A percentile compares a stretch with the other conserved stretches of the same genome.
These are phyloP conservation scores for Macrosiphum euphorbiae DNA, from an alignment of 2,888 invertebrate genomes.

Conservation along the genomic window DNA sequence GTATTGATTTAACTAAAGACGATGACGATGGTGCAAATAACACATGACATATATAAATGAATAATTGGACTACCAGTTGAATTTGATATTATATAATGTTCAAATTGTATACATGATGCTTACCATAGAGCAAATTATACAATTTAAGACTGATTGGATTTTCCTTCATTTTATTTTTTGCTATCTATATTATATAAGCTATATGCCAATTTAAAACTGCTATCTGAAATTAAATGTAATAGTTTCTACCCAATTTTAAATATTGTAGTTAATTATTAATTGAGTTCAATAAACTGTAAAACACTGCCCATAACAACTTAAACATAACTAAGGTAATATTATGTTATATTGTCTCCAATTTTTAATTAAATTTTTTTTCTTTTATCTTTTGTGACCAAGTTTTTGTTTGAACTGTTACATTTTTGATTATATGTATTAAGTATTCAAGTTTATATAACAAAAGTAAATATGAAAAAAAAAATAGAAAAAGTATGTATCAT, in stretches of 20 bases:
- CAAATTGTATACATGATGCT: background rate
- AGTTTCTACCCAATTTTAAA: background rate
- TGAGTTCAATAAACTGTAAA: background rate
- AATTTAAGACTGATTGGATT: background rate
- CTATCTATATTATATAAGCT: background rate
- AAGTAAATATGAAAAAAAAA: background rate
- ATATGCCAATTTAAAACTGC: background rate
- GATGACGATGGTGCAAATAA: background rate
- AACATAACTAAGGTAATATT: background rate
- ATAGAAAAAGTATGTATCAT: background rate
- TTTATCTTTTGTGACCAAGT: background rate
- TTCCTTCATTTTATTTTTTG: background rate
- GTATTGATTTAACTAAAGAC: slow-evolving; percentile 37
- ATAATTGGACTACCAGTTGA: background rate
- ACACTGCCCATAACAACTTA: background rate
- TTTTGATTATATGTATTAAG: background rate
- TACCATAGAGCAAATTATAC: background rate
- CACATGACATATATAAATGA: background rate
- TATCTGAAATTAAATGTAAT: background rate
- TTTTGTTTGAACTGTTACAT: background rate
- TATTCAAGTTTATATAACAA: background rate
- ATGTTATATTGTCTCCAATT: background rate
- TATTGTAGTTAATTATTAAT: background rate
- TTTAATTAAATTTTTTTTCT: background rate
- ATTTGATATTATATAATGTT: background rate